These are phyloP conservation scores for Mycalesis mineus DNA, from an alignment of 2,888 invertebrate genomes.

Conservation along the genomic window DNA sequence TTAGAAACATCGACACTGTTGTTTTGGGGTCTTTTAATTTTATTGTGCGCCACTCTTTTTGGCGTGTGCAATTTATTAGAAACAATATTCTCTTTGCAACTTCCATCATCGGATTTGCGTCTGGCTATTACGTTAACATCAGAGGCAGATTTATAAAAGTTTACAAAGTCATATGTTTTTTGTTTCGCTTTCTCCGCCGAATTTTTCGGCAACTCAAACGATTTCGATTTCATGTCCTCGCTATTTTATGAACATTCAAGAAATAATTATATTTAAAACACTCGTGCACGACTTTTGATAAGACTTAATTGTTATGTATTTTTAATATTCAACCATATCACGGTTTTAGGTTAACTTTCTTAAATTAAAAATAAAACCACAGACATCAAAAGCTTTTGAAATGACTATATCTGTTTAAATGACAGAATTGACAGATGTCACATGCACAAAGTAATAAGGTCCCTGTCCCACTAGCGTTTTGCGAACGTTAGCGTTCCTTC, in stretches of 20 bases:
- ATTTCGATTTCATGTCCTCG: slow-evolving; percentile 50
- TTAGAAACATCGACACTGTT: slow-evolving; percentile 39
- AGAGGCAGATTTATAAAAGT: slow-evolving; percentile 49
- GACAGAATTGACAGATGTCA: no score
- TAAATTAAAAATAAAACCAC: not conserved
- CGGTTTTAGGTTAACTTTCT: not conserved
- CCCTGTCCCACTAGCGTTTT: no score
- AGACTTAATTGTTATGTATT: no score
- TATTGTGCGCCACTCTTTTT: slow-evolving; percentile 40
- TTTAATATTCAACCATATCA: no score
- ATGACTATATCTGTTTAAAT: no score
- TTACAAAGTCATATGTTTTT: slow-evolving; percentile 51
- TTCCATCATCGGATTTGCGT: slow-evolving; percentile 30
- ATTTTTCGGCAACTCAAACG: slow-evolving; percentile 37
- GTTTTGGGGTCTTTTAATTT: slow-evolving; percentile 40
- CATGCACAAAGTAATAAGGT: no score
- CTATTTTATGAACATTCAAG: not conserved
- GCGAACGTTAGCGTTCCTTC: no score
- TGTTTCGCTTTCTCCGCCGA: slow-evolving; percentile 34
- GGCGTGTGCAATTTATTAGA: slow-evolving; percentile 29
- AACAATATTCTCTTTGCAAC: slow-evolving; percentile 32
- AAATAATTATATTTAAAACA: not conserved
- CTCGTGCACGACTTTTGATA: not conserved
- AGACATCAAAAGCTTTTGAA: no score
- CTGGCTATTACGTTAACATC: slow-evolving; percentile 43